Evolutionary conservation across 23 tunicate species (phyloP), one percentile per base, ranked within the genome.

Genomic region (Pegea sp.): DNA sequence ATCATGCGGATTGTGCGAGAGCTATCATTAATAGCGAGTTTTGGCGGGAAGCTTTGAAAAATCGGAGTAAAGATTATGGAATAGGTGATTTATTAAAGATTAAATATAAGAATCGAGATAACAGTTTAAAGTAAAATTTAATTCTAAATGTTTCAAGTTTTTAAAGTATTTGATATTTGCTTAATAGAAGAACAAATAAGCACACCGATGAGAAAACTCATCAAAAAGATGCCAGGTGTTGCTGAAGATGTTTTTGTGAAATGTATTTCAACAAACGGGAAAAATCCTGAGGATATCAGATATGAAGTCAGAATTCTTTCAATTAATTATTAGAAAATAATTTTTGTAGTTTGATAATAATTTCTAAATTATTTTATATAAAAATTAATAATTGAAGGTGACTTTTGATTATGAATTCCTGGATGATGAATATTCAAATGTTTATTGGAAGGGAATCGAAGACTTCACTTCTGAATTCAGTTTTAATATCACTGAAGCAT

Each of bases 151-250:
- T 38, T 38, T 8, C 46, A 38, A 38, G 46, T 38, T 38, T 8
- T 38, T 38, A 38, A 38, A 38, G 11, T 38, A 38, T 8, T 8
- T 8, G 16, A 8, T 8, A 38, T 6, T 13, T 50, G 8, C 7
- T 16, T n/a, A 16, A 30, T 60, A 64, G 81, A 63, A 25, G 65
- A 48, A 31, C 16, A 6, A 1, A 60, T 63, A 7, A 65, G 73
- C 30, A 73, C 98, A 1, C 98, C 98, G 22, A 77, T 89, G 98
- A 28, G 98, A 28, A 89, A 89, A 46, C 58, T 89, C 69, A 89
- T 89, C 20, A 63, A 65, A 22, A 70, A 66, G 30, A 89, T 89
- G 98, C 98, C 98, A 1, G 68, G 58, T 3, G 80, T 76, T 1
- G 98, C 98, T 4, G 73, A 59, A 4, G 80, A 59, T 0, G 90